These are phyloP conservation scores for Penaeus japonicus DNA, from an alignment of 1,140 invertebrate species.

Conservation along the genomic window DNA sequence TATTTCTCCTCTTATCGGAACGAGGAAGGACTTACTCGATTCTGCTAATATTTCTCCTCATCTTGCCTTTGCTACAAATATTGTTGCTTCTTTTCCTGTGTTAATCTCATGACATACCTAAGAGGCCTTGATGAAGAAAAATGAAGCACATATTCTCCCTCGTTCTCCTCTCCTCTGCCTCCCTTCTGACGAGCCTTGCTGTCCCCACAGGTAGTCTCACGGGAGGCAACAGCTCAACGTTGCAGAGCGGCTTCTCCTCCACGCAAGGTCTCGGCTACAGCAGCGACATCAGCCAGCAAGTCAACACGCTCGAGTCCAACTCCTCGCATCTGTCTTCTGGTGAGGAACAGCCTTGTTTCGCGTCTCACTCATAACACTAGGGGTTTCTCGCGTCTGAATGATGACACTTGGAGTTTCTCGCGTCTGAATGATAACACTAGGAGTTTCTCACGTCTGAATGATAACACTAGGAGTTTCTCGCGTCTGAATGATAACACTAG, in stretches of 20 bases:
- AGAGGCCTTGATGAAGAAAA: no score
- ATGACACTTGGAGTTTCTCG: no score
- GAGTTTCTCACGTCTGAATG: no score
- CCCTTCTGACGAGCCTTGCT: not conserved
- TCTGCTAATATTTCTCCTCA: no score
- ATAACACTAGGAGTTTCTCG: no score
- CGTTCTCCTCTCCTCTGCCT: not conserved
- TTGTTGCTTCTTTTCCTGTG: not conserved
- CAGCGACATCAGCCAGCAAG: conserved; percentile 36
- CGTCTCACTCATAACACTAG: no score
- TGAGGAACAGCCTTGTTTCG: not conserved
- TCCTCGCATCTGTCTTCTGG: conserved; percentile 42
- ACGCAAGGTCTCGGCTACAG: conserved; percentile 36
- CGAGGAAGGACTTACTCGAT: no score
- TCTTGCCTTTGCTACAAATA: not conserved
- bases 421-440: no score
- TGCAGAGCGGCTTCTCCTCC: conserved; percentile 42
- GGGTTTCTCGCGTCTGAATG: no score
- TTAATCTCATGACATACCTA: not conserved
- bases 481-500: no score
- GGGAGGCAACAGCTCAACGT: conserved; percentile 35
- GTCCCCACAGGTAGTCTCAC: conserved; percentile 29
- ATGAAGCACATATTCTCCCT: not conserved
- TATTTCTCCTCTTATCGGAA: no score
- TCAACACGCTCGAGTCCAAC: conserved; percentile 35